Evolutionary conservation across 2,888 invertebrate genomes (phyloP), one percentile per base, ranked within the genome.

Genomic region (Drosophila koepferae): DNA sequence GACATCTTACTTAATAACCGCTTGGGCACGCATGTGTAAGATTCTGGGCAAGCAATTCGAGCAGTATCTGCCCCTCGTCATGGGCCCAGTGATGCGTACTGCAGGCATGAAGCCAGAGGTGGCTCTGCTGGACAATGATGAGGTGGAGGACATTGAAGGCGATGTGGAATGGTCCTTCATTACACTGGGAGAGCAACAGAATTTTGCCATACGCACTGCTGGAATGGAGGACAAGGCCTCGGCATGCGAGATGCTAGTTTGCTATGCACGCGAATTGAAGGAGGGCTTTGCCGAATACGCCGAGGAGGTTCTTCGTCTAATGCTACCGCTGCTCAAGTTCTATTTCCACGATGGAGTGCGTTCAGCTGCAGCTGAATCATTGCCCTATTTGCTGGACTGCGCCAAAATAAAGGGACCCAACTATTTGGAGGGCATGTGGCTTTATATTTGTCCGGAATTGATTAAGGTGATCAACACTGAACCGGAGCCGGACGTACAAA

Each of bases 21-120:
- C 99, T 1, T 99, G 99, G 99, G 98, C 99, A 0, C 95, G 99
- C 80, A 99, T 99, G 93, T 99, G 99, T 94, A 98, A 98, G 93
- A 97, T 99, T 87, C 94, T 99, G 93, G 96, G 96, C 31, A 96
- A 94, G 91, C 96, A 96, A 86, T 98, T 98, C 88, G 96, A 97
- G 91, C 97, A 97, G 87, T 98, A 98, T 92, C 94, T 98, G 73
- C 98, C 98, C 0, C 93, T 97, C 84, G 98, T 98, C 0, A 98
- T 98, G 97, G 96, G 96, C 0, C 97, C 97, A 0, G 97, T 98
- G 14, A 94, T 98, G 93, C 95, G 96, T 82, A 97, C 98, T 1
- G 98, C 98, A 36, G 95, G 96, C 3, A 95, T 98, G 94, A 97
- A 97, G 92, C 98, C 98, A 0, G 98, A 98, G 93, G 97, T 98